Evolutionary conservation across 2,797 vertebrate genomes (phyloP), one percentile per base, ranked within the genome.

Genomic region (Leucoraja ocellata): DNA sequence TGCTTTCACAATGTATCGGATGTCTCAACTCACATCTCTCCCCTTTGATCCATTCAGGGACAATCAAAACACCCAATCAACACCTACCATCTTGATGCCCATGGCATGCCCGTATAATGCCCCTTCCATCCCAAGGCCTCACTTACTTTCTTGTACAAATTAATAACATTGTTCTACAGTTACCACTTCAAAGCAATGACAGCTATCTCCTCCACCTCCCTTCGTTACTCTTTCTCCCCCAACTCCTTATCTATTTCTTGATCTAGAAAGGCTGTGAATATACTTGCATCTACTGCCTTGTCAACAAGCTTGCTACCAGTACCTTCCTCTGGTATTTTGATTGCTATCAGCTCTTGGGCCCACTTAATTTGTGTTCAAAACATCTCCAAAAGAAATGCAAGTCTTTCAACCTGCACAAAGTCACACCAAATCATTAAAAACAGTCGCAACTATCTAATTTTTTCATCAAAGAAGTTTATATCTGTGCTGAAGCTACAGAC

Each of bases 41-140:
- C 6, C 16, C 84, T 88, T 88, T 88, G 84, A 88, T 65, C 84
- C 84, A n/a, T 88, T 88, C 65, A 68, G 63, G 61, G 61, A 68
- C 32, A 32, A 13, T 65, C 61, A 88, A 68, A 65, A 63, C 84
- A 88, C 61, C 84, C 63, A 88, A 88, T 88, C 84, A 88, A 68
- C n/a, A 88, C 84, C 84, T 88, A 88, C 84, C 84, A 88, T 88
- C 84, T 88, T 88, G 84, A 68, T 88, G 61, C 84, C 84, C 84
- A 88, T 88, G 61, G 68, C 61, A 65, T 88, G 61, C 83, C 83
- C 83, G 83, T 58, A 86, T 86, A 58, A 2, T 86, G 84, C 61
- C 61, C 63, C 84, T 36, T 18, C 84, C 84, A 68, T 88, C 61
- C 32, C 14, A 65, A 88, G 61, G 84, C 84, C 63, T 88, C 84